phyloP scores from a whole-genome alignment of 1,140 invertebrate genomes.

The Anoplolepis gracilipes region DNA sequence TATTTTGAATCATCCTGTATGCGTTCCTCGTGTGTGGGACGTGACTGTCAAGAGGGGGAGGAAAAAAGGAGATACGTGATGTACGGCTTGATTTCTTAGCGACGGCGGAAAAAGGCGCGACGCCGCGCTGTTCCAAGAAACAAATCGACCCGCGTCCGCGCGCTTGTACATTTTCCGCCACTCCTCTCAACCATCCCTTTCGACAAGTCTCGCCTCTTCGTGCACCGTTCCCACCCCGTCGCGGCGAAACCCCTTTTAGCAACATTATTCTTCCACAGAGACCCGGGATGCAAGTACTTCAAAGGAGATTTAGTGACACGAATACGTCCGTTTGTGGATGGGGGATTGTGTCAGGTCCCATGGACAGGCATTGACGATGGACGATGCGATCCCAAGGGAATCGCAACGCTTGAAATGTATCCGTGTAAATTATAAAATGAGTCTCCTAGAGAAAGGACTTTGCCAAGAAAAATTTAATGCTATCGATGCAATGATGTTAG shows the following conservation, averaged over 20 bases:
- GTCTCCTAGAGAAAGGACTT: not conserved
- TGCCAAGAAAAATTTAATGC: not conserved
- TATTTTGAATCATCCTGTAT: constrained; percentile 51
- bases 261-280: constrained; percentile 65
- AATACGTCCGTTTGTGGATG: not conserved
- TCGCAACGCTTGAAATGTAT: constrained; percentile 7
- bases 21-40: constrained; percentile 15
- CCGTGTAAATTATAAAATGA: constrained; percentile 37
- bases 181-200: constrained; percentile 25
- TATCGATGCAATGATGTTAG: not conserved
- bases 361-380: constrained; percentile 46
- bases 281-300: constrained; percentile 53
- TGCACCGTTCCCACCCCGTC: not conserved
- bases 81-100: constrained; percentile 71
- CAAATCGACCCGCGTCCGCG: constrained; percentile 68
- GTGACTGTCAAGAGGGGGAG: constrained; percentile 42
- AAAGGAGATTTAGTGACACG: constrained; percentile 24
- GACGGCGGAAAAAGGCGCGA: constrained; percentile 66
- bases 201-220: not conserved
- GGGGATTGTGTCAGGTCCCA: constrained; percentile 18
- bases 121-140: constrained; percentile 65
- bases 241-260: constrained; percentile 26
- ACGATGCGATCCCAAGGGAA: constrained; percentile 36
- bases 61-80: constrained; percentile 56
- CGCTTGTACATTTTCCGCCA: constrained; percentile 51